phyloP scores from a whole-genome alignment of 2,113 vertebrate species.

The Phaethon lepturus region DNA sequence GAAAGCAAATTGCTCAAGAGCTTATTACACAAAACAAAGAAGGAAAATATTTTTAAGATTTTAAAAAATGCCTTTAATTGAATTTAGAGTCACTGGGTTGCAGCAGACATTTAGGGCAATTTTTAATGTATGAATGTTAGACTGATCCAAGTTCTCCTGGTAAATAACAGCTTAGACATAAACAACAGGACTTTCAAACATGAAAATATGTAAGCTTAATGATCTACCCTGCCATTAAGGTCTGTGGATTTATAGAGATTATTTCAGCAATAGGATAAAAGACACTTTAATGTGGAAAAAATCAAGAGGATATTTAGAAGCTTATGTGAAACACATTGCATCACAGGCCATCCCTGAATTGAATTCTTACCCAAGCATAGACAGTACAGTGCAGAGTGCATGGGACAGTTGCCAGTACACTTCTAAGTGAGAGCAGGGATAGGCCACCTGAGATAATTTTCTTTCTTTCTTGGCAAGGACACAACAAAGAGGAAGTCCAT shows the following conservation, averaged over 20 bases:
- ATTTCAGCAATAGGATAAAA: slow-evolving; percentile 24
- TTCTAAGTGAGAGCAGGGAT: background rate
- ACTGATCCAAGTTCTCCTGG: slow-evolving; percentile 13
- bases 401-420: rapidly evolving
- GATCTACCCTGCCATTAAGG: slow-evolving; percentile 11
- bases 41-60: slow-evolving; percentile 28
- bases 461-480: background rate
- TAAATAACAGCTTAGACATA: slow-evolving; percentile 32
- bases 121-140: slow-evolving; percentile 43
- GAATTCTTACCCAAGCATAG: background rate
- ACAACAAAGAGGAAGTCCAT: background rate
- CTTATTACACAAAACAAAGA: slow-evolving; percentile 23
- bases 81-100: slow-evolving; percentile 26
- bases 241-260: slow-evolving; percentile 19
- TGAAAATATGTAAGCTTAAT: slow-evolving; percentile 36
- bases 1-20: slow-evolving; percentile 39
- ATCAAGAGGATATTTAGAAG: background rate
- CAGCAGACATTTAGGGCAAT: slow-evolving; percentile 33
- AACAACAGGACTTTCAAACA: slow-evolving; percentile 11
- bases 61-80: slow-evolving; percentile 35
- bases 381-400: background rate
- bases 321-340: slow-evolving; percentile 8
- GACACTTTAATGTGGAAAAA: slow-evolving; percentile 41
- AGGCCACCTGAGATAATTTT: background rate
- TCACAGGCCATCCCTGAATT: background rate